Evolutionary conservation across 2,797 vertebrate species (phyloP).

Genomic region (Trachurus trachurus): DNA sequence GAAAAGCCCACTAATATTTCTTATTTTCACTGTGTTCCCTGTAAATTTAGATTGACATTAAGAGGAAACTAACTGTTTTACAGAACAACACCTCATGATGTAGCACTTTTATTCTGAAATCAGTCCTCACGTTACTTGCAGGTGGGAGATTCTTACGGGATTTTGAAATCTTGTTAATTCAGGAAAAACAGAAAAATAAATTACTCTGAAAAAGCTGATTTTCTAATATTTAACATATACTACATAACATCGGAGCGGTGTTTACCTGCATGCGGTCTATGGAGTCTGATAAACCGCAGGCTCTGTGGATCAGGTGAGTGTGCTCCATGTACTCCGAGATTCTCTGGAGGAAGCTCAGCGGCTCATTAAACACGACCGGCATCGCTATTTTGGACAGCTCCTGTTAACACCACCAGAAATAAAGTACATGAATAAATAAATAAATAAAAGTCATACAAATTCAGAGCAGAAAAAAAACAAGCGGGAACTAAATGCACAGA

Average conservation of each 20-base stretch:
- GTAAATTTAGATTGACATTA: too few species aligned
- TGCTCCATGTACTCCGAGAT: slow-evolving; percentile 99
- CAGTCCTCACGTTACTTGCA: too few species aligned
- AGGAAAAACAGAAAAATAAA: too few species aligned
- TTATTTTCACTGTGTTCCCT: too few species aligned
- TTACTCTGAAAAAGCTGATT: too few species aligned
- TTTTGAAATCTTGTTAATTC: too few species aligned
- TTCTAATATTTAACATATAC: neutral
- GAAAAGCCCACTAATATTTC: too few species aligned
- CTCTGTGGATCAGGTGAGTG: slow-evolving; percentile 93
- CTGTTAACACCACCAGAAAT: slow-evolving; percentile 71
- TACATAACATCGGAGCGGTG: neutral
- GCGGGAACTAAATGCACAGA: neutral
- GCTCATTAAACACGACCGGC: slow-evolving; percentile 98
- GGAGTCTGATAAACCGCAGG: slow-evolving; percentile 89
- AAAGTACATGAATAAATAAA: neutral
- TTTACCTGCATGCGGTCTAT: slow-evolving; percentile 95
- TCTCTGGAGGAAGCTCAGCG: slow-evolving; percentile 96
- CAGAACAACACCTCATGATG: too few species aligned
- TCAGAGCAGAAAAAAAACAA: neutral
- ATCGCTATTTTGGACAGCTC: slow-evolving; percentile 98
- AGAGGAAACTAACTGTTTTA: too few species aligned
- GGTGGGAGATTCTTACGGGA: too few species aligned
- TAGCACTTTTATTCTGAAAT: too few species aligned
- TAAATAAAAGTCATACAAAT: neutral